Percentiles rank a stretch among this genome's conserved stretches.
phyloP scores from a whole-genome alignment of 2,888 invertebrate species.

The Monoplex corrugatus region DNA sequence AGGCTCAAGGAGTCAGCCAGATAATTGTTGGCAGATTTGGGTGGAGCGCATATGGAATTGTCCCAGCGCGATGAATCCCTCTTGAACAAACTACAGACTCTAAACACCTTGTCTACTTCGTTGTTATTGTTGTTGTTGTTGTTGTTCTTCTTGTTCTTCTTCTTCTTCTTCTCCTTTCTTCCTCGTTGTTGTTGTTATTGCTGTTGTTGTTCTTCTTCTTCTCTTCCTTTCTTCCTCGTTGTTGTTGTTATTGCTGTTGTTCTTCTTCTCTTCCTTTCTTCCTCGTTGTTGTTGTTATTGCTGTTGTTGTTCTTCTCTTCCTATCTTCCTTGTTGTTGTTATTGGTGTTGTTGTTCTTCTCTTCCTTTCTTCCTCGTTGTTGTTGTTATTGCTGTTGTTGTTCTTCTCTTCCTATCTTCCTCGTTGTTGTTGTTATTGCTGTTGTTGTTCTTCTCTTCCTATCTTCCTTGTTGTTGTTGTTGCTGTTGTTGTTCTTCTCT shows the following conservation, averaged over 20 bases:
- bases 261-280: constrained; percentile 35
- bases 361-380: not conserved
- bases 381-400: not conserved
- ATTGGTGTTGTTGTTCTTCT: not conserved
- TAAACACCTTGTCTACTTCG: too few species aligned
- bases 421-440: not conserved
- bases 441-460: not conserved
- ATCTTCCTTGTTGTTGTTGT: not conserved
- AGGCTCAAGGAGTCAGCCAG: too few species aligned
- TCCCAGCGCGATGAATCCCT: too few species aligned
- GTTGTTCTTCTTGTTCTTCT: not conserved
- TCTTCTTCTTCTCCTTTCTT: not conserved
- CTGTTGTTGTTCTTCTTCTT: not conserved
- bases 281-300: not conserved
- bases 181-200: not conserved
- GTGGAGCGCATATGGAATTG: too few species aligned
- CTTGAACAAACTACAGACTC: too few species aligned
- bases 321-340: not conserved
- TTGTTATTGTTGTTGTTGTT: too few species aligned
- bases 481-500: not conserved
- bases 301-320: not conserved
- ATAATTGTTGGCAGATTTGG: too few species aligned
- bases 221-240: constrained; percentile 32
- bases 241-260: not conserved
- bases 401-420: not conserved